phyloP scores from a whole-genome alignment of 1,140 invertebrate species.

The Thaumatotibia leucotreta region DNA sequence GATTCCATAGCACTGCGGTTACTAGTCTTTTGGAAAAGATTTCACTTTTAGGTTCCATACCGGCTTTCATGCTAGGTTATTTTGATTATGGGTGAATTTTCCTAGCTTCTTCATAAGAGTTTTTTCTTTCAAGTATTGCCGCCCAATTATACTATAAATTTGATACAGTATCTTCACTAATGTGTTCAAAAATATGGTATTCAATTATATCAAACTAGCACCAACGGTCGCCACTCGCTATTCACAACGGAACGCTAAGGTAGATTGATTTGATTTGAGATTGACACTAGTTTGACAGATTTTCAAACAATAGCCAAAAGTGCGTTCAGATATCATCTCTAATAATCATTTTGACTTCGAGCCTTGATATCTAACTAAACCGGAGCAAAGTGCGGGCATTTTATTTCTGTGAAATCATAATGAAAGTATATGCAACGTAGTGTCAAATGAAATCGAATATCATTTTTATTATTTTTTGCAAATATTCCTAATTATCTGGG shows the following conservation, averaged over 20 bases:
- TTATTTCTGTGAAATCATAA: too few species aligned
- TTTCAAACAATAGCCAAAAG: not conserved
- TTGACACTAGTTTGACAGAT: not conserved
- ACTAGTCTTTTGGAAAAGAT: constrained; percentile 65
- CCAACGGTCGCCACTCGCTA: not conserved
- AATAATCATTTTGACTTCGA: too few species aligned
- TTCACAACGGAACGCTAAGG: too few species aligned
- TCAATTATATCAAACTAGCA: not conserved
- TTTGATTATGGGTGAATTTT: not conserved
- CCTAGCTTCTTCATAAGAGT: not conserved
- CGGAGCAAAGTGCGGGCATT: too few species aligned
- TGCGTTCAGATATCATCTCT: not conserved
- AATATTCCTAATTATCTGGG: not conserved
- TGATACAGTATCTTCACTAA: not conserved
- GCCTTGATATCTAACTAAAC: too few species aligned
- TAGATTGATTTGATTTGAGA: not conserved
- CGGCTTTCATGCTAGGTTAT: constrained; percentile 33
- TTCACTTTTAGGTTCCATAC: constrained; percentile 62
- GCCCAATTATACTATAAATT: not conserved
- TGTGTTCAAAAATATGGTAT: not conserved
- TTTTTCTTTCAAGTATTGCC: not conserved
- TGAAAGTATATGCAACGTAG: too few species aligned
- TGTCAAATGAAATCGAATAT: too few species aligned
- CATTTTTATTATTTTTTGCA: too few species aligned
- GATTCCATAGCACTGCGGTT: constrained; percentile 61